These are phyloP conservation scores for Scortum barcoo DNA, from an alignment of 2,113 vertebrate species.

Conservation along the genomic window DNA sequence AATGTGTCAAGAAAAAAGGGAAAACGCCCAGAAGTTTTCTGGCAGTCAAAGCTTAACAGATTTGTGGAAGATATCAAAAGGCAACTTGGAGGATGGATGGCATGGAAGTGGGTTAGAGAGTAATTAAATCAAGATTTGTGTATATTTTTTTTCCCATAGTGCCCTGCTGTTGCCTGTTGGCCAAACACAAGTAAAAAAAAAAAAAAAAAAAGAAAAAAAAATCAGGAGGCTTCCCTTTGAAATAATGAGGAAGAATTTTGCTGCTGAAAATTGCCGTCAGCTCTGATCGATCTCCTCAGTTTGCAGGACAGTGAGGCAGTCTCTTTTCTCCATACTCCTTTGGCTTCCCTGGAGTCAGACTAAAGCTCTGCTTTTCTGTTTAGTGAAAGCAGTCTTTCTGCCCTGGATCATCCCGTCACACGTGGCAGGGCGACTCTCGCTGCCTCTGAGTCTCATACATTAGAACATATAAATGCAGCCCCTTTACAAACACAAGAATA, in stretches of 20 bases:
- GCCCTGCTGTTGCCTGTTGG: conserved; percentile 28
- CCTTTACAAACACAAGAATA: conserved; percentile 73
- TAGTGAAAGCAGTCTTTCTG: conserved; percentile 50
- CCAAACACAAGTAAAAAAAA: conserved; percentile 5
- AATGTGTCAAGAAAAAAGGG: conserved; percentile 45
- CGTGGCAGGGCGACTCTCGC: conserved; percentile 41
- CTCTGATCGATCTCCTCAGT: conserved; percentile 15
- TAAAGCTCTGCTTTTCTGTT: conserved; percentile 18
- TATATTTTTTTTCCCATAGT: conserved; percentile 31
- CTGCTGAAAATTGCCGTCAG: conserved; percentile 26
- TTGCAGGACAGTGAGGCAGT: conserved; percentile 16
- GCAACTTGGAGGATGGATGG: conserved; percentile 20
- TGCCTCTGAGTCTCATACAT: conserved; percentile 33
- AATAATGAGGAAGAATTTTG: conserved; percentile 6
- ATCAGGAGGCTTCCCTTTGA: conserved; percentile 23
- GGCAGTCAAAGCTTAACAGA: conserved; percentile 43
- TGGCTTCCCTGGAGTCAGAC: conserved; percentile 17
- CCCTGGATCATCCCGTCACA: conserved; percentile 43
- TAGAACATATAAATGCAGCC: conserved; percentile 53
- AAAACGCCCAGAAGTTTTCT: conserved; percentile 17
- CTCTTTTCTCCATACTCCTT: conserved; percentile 26
- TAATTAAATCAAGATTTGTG: conserved; percentile 67
- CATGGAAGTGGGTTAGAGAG: conserved; percentile 36
- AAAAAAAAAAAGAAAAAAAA: background rate
- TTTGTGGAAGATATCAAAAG: conserved; percentile 43